Base-by-base conservation (phyloP, 2,113 vertebrate genomes). In the Oncorhynchus kisutch region DNA sequence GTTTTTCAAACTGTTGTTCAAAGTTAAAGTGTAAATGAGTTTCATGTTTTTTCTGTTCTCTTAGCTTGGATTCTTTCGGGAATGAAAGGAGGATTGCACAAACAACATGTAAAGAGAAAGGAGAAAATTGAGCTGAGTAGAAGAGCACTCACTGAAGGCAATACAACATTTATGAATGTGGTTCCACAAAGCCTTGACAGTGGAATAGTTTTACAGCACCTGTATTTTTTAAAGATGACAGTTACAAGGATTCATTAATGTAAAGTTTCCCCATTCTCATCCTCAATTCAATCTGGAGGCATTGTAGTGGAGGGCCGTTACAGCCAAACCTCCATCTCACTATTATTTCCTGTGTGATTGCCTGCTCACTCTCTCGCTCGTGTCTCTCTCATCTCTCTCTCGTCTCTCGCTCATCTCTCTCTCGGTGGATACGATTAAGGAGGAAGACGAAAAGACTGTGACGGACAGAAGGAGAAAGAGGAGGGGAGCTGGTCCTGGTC, bases 331-430 rank as follows among this genome's bases (percentile, higher is more conserved):
- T 48, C 31, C 80, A 67, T 77, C 57, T 5, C 81, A 82, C 82
- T 78, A 86, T 90, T 90, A 86, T 90, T 90, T 81, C 79, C 77
- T 82, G 79, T 85, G 82, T 87, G 86, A 91, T 90, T 90, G 87
- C 87, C 86, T 16, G 83, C 81, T 82, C 51, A 18, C 51, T 54
- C 51, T 54, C 16, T 54, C 49, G 9, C 14, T 5, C 3, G 9
- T 54, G 13, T 54, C 49, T 54, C 49, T 16, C 49, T 54, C 49
- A 9, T 54, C 49, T 54, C 14, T 54, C 1, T 14, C 49, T 54
- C 16, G 14, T 54, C 51, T 54, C 16, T 54, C 49, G 12, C 49
- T 51, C 14, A 5, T 51, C 49, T 51, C 14, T 51, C 51, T 14
- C 51, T 54, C 31, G 67, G 85, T 83, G 81, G 78, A 76, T 14